These are phyloP conservation scores for Natrix natrix DNA, from an alignment of 2,797 vertebrate species.

Conservation along the genomic window DNA sequence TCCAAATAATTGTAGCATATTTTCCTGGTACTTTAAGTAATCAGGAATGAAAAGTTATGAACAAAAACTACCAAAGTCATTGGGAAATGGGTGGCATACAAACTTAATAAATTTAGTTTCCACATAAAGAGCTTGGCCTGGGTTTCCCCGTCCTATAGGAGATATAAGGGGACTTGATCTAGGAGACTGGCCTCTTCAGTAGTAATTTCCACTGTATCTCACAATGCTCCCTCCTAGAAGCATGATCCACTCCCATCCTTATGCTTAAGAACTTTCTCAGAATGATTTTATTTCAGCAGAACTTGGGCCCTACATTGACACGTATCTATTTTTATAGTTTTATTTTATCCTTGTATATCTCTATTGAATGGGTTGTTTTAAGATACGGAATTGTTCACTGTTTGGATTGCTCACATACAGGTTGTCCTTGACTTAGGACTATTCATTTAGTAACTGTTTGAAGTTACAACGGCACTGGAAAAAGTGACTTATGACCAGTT, in stretches of 20 bases:
- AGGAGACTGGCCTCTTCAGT: not conserved
- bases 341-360: not conserved
- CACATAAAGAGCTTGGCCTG: not conserved
- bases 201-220: not conserved
- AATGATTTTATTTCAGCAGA: not conserved
- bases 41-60: not conserved
- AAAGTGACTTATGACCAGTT: not conserved
- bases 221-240: not conserved
- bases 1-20: not conserved
- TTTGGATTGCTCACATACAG: not conserved
- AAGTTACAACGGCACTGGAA: not conserved
- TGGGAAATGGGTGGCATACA: not conserved
- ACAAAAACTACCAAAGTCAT: not conserved
- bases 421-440: not conserved
- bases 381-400: not conserved
- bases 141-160: not conserved
- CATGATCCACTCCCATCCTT: not conserved
- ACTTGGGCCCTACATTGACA: not conserved
- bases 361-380: not conserved
- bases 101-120: not conserved
- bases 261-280: not conserved
- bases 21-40: not conserved
- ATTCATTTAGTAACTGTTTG: not conserved
- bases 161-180: not conserved
- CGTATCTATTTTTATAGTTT: not conserved